Conservation (phyloP, 2,113 vertebrate species). For the Apodemus speciosus region DNA sequence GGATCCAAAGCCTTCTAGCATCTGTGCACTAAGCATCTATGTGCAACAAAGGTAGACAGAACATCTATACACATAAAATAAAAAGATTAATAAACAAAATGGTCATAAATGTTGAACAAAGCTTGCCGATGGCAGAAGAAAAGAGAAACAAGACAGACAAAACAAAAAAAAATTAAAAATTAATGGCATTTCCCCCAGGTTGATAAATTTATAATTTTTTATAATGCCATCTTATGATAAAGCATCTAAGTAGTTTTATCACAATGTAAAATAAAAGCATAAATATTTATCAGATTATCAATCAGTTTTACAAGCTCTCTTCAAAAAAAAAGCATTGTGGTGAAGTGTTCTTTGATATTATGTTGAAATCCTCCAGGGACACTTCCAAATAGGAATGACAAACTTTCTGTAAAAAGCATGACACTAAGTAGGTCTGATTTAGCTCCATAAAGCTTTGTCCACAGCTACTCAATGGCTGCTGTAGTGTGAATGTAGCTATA, state of each 20-base stretch:
- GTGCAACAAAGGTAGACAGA: no score
- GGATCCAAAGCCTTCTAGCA: background rate
- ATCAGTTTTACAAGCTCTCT: background rate
- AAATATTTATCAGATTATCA: background rate
- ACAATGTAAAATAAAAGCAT: constrained; percentile 14
- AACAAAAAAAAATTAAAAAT: background rate
- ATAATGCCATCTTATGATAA: background rate
- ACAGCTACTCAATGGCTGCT: background rate
- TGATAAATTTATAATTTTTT: background rate
- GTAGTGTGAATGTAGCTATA: background rate
- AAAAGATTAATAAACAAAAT: background rate
- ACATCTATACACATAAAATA: background rate
- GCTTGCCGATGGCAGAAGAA: background rate
- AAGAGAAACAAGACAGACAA: background rate
- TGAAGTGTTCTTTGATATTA: constrained; percentile 12
- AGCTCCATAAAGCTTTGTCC: background rate
- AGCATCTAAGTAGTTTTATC: background rate
- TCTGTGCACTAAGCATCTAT: background rate
- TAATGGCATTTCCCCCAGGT: background rate
- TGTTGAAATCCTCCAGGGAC: constrained; percentile 13
- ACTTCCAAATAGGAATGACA: background rate
- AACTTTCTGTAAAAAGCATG: background rate
- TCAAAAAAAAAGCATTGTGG: background rate
- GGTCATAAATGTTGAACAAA: background rate
- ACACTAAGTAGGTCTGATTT: background rate